Evolutionary conservation across 2,888 invertebrate species (phyloP), one percentile per base, ranked within the genome.

Genomic region (Agonopterix heracliana): DNA sequence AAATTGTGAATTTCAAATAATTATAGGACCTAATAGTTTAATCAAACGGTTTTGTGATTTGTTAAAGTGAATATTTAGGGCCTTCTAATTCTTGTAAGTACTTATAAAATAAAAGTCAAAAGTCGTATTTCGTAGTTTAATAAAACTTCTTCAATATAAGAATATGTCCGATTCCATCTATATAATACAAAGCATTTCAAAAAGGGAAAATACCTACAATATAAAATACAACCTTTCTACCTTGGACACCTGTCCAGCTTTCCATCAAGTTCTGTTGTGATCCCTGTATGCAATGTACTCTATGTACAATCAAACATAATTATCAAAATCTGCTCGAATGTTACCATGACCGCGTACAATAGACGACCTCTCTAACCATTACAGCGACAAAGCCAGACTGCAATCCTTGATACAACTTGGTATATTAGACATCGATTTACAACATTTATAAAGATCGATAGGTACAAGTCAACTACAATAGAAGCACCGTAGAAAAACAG

Each of bases 91-190:
- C 26, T 26, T 5, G 26, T 26, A 26, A 26, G 3, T 38, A n/a
- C n/a, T n/a, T n/a, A n/a, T n/a, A n/a, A 38, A 47, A 42, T 42
- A 7, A 35, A 36, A 44, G n/a, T 10, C 43, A 44, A 48, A 3
- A 1, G 12, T 38, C 12, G n/a, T 44, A 44, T 74, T 79, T 77
- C 65, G 72, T 80, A 83, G 75, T 87, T 87, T 87, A 86, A 81
- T 88, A 88, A 86, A 88, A 85, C 80, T 83, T 83, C 71, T 77
- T 81, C 79, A 83, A 82, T 88, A 88, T 85, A 88, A 88, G 86
- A 88, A 88, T 88, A 88, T 83, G 85, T 87, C 87, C 82, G 85
- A 87, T 87, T 87, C 86, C 85, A 85, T 86, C 84, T 80, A 76
- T 79, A 81, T 78, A 82, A 81, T 86, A 88, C 86, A 89, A 84